Evolutionary conservation across 2,113 vertebrate genomes (phyloP), one percentile per base, ranked within the genome.

Genomic region (Phasianus colchicus): DNA sequence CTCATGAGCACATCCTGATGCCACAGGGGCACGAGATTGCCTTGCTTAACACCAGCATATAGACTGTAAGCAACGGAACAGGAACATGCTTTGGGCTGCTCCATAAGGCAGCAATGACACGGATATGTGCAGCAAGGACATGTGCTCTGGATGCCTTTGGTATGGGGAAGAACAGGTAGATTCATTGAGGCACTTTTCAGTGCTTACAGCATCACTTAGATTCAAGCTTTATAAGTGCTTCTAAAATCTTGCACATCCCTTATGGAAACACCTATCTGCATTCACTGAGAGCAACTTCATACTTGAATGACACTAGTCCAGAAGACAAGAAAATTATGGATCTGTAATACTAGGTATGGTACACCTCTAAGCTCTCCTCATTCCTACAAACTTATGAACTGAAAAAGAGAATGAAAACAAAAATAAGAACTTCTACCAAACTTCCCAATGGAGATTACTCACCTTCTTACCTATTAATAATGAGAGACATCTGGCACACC

Each of bases 321-420:
- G 27, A 19, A 43, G 85, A 45, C 52, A 71, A 91, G 52, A 52
- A 67, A 88, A 81, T 57, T 67, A 40, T 67, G 45, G 55, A 72
- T 61, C 34, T 77, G 42, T 34, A 57, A 34, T 72, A 57, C 38
- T 43, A 34, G 32, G 22, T 43, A 55, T 8, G n/a, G 64, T 47
- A 77, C 9, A 43, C 57, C n/a, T 70, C 61, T 58, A 78, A 78
- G 19, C 8, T 6, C 27, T 61, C 19, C 25, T 70, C 15, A 34
- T 55, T 83, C 50, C 72, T 61, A 20, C 14, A 50, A 54, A 36
- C 7, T 55, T 71, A 42, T 6, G 34, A 74, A 63, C 32, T 50
- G 19, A 81, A 34, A 66, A 81, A 38, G 13, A 34, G 22, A 43
- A 48, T 27, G 45, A 86, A 50, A 66, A 43, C 16, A 47, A 55